Conservation (phyloP, 2,888 invertebrate genomes). For the Stratiomys singularior region DNA sequence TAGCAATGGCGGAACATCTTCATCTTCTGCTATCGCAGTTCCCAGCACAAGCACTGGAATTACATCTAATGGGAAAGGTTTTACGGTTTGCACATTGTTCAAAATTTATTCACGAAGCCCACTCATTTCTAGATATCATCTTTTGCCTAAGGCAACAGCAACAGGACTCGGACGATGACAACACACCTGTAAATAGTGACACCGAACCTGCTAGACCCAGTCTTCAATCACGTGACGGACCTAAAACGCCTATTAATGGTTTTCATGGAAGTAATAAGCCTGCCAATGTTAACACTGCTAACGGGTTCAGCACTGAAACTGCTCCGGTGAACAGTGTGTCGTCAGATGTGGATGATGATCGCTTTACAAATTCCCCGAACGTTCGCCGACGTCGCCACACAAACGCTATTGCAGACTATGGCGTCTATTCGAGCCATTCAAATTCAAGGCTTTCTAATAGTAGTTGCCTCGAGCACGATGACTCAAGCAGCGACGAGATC, state of each 20-base stretch:
- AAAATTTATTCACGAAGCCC: not conserved
- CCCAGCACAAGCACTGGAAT: constrained; percentile 76
- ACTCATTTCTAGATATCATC: constrained; percentile 55
- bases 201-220: constrained; percentile 43
- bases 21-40: constrained; percentile 66
- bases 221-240: constrained; percentile 36
- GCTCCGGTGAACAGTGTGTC: constrained; percentile 22
- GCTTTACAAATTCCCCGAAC: constrained; percentile 45
- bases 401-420: constrained; percentile 51
- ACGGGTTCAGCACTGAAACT: not conserved
- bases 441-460: constrained; percentile 58
- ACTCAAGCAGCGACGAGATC: constrained; percentile 52
- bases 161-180: constrained; percentile 73
- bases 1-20: constrained; percentile 61
- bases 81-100: constrained; percentile 10
- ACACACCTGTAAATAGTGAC: constrained; percentile 58
- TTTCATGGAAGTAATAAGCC: constrained; percentile 48
- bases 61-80: constrained; percentile 60
- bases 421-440: constrained; percentile 58
- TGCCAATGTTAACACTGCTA: constrained; percentile 17
- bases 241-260: constrained; percentile 48
- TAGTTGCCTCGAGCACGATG: constrained; percentile 56
- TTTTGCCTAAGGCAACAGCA: constrained; percentile 69
- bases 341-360: constrained; percentile 50
- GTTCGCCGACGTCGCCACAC: constrained; percentile 47